Base-by-base conservation (phyloP, 1,140 invertebrate species). In the Leptestheria dahalacensis region DNA sequence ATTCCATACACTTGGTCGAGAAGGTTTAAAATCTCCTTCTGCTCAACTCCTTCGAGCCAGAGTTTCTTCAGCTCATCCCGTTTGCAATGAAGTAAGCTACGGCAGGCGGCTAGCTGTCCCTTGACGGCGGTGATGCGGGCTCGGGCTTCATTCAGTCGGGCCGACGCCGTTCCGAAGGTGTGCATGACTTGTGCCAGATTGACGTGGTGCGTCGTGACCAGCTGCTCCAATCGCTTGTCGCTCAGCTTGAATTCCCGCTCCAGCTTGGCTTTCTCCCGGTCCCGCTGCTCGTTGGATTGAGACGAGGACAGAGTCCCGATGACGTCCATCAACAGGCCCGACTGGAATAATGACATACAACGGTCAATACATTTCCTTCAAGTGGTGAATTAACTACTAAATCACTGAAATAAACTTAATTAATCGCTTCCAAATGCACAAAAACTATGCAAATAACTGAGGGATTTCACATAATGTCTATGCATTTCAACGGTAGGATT, bases 211-310 rank as follows among this genome's bases (percentile, higher is more conserved):
- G 80, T 78, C 24, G 86, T 85, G 21, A 98, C 88, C 20, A 96
- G 75, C 70, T 90, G 85, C 68, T 94, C 90, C 2, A 97, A 75
- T 65, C 79, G 78, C 63, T 84, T 81, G 74, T 97, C 92, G 74
- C 91, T 93, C 67, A 84, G 80, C 69, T 88, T 88, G 68, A 88
- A 97, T 69, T 93, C 91, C 65, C 88, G 86, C 73, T 97, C 92
- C 29, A 97, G 77, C 71, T 91, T 90, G 0, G 84, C 83, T 68
- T 93, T 93, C 73, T 97, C 93, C 67, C 88, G 83, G 69, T 97
- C 92, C 65, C 93, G 76, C 69, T 97, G 90, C 68, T 95, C 91
- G 72, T 91, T 91, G 28, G 90, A 94, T 73, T 92, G 89, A 75
- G 88, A 94, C 29, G 87, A 85, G 24, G 89, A 91, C 56, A 96